Evolutionary conservation across 2,888 invertebrate species (phyloP).

Genomic region (Zygothrica quintamaculata): DNA sequence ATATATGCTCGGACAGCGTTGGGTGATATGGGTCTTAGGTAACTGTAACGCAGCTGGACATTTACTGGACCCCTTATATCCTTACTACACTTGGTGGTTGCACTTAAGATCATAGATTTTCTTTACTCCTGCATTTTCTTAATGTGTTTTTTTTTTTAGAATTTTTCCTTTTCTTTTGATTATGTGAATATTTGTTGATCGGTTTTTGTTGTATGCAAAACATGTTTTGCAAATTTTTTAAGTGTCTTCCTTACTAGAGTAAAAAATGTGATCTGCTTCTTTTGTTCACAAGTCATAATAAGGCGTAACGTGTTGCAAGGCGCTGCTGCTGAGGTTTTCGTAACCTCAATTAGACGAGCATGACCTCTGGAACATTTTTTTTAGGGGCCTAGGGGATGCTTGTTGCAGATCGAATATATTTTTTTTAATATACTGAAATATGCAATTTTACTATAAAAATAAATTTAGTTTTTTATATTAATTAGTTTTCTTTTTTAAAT

Average conservation of each 20-base stretch:
- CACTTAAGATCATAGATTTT: conserved; percentile 34
- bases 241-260: conserved; percentile 46
- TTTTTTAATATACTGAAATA: neutral
- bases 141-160: too few species aligned
- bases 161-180: conserved; percentile 25
- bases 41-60: conserved; percentile 59
- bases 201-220: conserved; percentile 74
- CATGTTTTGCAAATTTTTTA: conserved; percentile 73
- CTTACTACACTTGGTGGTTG: conserved; percentile 35
- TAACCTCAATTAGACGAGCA: conserved; percentile 64
- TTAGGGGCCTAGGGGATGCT: neutral
- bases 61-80: conserved; percentile 16
- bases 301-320: conserved; percentile 63
- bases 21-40: conserved; percentile 47
- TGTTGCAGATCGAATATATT: neutral
- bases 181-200: conserved; percentile 69
- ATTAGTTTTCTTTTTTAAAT: neutral
- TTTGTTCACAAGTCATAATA: conserved; percentile 67
- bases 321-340: conserved; percentile 7
- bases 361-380: conserved; percentile 50
- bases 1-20: conserved; percentile 33
- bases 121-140: conserved; percentile 28
- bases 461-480: too few species aligned
- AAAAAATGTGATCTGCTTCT: conserved; percentile 29
- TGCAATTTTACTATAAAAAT: neutral